A percentile compares a stretch with the other conserved stretches of the same genome.
Evolutionary conservation across 2,113 vertebrate genomes (phyloP).

Genomic region (Leucoraja erinaceus): DNA sequence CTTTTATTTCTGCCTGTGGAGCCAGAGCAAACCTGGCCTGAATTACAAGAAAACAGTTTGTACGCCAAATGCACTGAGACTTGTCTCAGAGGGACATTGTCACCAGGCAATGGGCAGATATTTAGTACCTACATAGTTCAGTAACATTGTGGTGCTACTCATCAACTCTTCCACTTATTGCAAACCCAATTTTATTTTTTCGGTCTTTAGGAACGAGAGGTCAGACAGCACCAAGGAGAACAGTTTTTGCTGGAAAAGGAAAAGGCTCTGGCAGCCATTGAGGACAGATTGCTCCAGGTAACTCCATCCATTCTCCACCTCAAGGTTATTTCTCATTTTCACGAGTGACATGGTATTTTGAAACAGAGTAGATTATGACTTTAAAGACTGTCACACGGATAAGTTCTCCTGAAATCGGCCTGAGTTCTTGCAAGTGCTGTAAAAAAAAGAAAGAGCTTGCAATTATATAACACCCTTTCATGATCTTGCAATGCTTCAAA

Average conservation of each 20-base stretch:
- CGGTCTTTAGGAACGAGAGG: constrained; percentile 49
- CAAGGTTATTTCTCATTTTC: background rate
- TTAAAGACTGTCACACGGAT: background rate
- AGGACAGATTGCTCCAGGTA: constrained; percentile 55
- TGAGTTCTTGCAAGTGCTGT: background rate
- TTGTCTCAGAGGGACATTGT: background rate
- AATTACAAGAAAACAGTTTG: background rate
- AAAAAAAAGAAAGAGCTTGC: background rate
- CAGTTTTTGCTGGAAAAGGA: constrained; percentile 52
- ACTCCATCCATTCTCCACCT: background rate
- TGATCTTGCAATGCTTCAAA: background rate
- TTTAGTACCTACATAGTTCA: background rate
- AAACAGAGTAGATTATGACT: background rate
- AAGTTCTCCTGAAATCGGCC: background rate
- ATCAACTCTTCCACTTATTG: background rate
- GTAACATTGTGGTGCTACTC: background rate
- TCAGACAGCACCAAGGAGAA: constrained; percentile 49
- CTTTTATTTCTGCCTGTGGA: background rate
- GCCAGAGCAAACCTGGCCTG: background rate
- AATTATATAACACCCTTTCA: background rate
- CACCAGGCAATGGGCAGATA: background rate
- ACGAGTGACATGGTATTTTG: background rate
- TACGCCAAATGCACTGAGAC: background rate
- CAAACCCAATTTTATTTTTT: background rate
- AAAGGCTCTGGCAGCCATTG: constrained; percentile 51